These are phyloP conservation scores for Temnothorax ravouxi DNA, from an alignment of 2,888 invertebrate species.

Conservation along the genomic window DNA sequence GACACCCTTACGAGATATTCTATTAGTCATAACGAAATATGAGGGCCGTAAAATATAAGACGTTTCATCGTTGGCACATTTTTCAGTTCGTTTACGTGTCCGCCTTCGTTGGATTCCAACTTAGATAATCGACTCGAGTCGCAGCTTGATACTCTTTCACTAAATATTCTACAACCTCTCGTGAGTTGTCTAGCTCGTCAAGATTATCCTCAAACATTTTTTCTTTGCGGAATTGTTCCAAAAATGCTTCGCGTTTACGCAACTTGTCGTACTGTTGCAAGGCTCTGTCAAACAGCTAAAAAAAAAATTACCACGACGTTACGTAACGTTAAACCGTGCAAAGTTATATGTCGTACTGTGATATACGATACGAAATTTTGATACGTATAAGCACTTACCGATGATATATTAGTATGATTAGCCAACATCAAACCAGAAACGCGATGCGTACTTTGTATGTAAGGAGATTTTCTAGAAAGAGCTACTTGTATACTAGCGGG, in stretches of 20 bases:
- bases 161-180: conserved; percentile 96
- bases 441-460: conserved; percentile 97
- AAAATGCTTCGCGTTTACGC: conserved; percentile 97
- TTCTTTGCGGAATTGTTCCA: conserved; percentile 98
- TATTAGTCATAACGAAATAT: neutral
- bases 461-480: conserved; percentile 97
- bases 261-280: conserved; percentile 97
- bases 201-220: conserved; percentile 97
- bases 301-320: conserved; percentile 66
- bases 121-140: conserved; percentile 95
- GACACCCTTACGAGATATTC: neutral
- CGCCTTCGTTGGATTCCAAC: conserved; percentile 89
- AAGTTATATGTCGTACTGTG: neutral
- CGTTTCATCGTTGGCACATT: neutral
- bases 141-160: conserved; percentile 98
- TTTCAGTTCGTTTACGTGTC: conserved; percentile 70
- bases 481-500: conserved; percentile 99
- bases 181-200: conserved; percentile 95
- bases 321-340: neutral
- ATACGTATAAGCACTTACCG: conserved; percentile 88
- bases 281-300: conserved; percentile 96
- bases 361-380: conserved; percentile 2
- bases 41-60: neutral
- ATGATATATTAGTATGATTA: conserved; percentile 99
- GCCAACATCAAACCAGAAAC: conserved; percentile 99